Percentiles rank a stretch among this genome's conserved stretches.
Evolutionary conservation across 2,113 vertebrate species (phyloP).

Genomic region (Beaufortia kweichowensis): DNA sequence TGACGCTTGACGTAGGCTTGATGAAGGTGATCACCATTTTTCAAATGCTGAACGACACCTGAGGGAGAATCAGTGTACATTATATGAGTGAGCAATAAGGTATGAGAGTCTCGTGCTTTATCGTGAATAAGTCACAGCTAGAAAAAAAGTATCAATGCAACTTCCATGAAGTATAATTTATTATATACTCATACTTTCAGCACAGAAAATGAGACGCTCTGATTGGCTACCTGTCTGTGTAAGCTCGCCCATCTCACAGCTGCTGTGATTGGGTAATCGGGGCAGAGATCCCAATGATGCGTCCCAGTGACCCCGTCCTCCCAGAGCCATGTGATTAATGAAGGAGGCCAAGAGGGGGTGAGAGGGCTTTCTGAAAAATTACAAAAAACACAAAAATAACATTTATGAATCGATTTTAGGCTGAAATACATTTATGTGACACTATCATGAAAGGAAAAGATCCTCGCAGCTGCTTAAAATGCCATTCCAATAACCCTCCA

Average conservation of each 20-base stretch:
- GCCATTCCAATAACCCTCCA: neutral
- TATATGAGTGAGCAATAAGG: too few species aligned
- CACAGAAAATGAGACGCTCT: neutral
- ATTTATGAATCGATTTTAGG: constrained; percentile 12
- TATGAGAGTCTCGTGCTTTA: too few species aligned
- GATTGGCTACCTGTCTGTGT: constrained; percentile 87
- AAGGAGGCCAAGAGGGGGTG: constrained; percentile 87
- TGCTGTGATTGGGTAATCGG: constrained; percentile 86
- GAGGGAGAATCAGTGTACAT: constrained; percentile 9
- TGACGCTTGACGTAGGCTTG: constrained; percentile 86
- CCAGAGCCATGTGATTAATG: constrained; percentile 85
- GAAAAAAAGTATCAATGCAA: too few species aligned
- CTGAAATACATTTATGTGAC: too few species aligned
- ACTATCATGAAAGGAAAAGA: too few species aligned
- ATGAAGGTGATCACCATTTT: constrained; percentile 84
- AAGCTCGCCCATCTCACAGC: constrained; percentile 94
- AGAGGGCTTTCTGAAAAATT: constrained; percentile 80
- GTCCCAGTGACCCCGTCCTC: constrained; percentile 82
- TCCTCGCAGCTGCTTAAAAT: neutral
- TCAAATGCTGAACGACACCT: constrained; percentile 94
- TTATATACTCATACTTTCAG: too few species aligned
- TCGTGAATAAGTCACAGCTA: too few species aligned
- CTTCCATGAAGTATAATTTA: too few species aligned
- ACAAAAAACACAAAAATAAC: neutral
- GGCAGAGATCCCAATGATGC: constrained; percentile 82